Conservation (phyloP, 2,888 invertebrate species). For the Apamea monoglypha region DNA sequence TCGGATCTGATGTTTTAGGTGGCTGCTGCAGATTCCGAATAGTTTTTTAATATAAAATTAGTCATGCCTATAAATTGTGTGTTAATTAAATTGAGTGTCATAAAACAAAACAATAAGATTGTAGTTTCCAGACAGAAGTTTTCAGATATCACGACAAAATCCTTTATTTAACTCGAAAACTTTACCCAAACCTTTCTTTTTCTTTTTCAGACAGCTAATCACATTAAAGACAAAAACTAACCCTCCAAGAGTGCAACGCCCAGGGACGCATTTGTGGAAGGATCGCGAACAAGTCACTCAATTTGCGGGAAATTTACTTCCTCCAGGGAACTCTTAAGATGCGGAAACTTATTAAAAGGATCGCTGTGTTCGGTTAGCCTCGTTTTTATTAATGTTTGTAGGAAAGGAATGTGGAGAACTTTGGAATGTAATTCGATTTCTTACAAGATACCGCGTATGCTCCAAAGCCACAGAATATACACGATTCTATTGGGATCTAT, state of each 20-base stretch:
- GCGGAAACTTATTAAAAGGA: slow-evolving; percentile 40
- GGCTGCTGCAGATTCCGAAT: too few relatives aligned
- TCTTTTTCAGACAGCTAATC: slow-evolving; percentile 45
- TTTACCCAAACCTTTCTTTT: slow-evolving; percentile 8
- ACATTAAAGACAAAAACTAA: slow-evolving; percentile 32
- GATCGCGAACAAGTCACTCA: slow-evolving; percentile 57
- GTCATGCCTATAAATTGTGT: too few relatives aligned
- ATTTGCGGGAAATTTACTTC: slow-evolving; percentile 53
- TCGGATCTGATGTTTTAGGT: too few relatives aligned
- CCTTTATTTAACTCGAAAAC: background rate
- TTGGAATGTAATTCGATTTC: slow-evolving; percentile 3
- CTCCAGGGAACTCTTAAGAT: slow-evolving; percentile 38
- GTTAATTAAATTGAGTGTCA: too few relatives aligned
- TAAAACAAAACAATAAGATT: background rate
- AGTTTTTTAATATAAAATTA: too few relatives aligned
- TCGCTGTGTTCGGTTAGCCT: slow-evolving; percentile 9
- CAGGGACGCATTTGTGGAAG: slow-evolving; percentile 54
- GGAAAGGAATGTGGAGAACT: background rate
- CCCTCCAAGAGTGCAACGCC: slow-evolving; percentile 44
- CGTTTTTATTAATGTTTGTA: slow-evolving; percentile 29
- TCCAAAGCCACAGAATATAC: background rate
- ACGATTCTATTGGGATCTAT: background rate
- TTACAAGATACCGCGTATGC: background rate
- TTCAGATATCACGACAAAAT: background rate
- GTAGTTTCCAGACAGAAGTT: background rate